Conservation (phyloP, 2,797 vertebrate genomes). For the Tinamus major region DNA sequence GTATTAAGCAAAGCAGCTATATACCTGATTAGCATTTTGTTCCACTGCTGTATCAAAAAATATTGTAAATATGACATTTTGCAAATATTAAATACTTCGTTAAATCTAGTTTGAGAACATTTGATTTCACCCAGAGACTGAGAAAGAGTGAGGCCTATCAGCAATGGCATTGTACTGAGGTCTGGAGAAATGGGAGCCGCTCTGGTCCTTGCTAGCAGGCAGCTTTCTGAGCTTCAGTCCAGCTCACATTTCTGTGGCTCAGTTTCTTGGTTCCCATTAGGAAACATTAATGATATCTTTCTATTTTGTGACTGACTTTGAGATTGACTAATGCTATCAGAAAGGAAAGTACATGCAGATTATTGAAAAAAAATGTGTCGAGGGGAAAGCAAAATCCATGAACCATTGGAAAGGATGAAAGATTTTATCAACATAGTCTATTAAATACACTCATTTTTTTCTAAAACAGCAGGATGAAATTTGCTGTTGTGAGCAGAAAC, state of each 20-base stretch:
- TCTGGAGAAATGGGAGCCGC: neutral
- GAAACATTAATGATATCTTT: neutral
- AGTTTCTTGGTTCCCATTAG: slow-evolving; percentile 35
- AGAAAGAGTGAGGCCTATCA: neutral
- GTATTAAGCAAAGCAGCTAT: neutral
- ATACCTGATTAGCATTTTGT: neutral
- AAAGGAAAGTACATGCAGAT: neutral
- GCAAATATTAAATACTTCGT: neutral
- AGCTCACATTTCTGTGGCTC: neutral
- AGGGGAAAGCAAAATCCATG: neutral
- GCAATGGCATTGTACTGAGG: neutral
- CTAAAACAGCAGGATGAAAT: neutral
- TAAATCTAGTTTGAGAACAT: neutral
- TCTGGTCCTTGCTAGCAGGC: slow-evolving; percentile 46
- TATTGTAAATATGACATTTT: neutral
- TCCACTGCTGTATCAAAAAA: neutral
- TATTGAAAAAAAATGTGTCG: neutral
- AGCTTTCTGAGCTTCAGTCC: slow-evolving; percentile 22
- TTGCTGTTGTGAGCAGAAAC: neutral
- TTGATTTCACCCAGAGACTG: neutral
- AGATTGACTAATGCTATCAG: neutral
- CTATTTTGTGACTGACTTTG: slow-evolving; percentile 40
- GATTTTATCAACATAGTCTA: neutral
- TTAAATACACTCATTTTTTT: neutral
- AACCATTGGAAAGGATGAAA: neutral